Evolutionary conservation across 2,113 vertebrate genomes (phyloP).

Genomic region (Dolichallabes microphthalmus): DNA sequence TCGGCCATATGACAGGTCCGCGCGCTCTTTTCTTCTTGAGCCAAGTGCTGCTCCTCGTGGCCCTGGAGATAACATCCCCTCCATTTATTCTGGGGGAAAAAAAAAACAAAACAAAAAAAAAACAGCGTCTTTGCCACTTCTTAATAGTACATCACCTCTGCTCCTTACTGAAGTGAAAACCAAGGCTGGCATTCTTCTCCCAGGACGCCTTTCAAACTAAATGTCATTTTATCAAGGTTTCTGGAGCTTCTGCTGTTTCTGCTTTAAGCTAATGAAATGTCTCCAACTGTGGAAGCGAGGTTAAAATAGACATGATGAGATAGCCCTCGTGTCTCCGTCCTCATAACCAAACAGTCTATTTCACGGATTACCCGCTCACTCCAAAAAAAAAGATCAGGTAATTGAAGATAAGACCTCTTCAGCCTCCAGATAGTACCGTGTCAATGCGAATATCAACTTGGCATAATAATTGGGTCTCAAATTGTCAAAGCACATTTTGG

Average conservation of each 20-base stretch:
- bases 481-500: constrained; percentile 58
- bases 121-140: background rate
- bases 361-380: constrained; percentile 65
- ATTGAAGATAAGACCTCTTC: constrained; percentile 55
- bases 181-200: constrained; percentile 52
- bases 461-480: constrained; percentile 58
- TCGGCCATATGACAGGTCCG: constrained; percentile 27
- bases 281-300: constrained; percentile 47
- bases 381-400: constrained; percentile 51
- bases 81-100: constrained; percentile 10
- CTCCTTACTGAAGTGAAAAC: constrained; percentile 46
- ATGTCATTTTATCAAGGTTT: constrained; percentile 43
- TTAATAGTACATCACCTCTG: constrained; percentile 36
- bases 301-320: constrained; percentile 42
- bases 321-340: constrained; percentile 52
- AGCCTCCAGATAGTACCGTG: constrained; percentile 59
- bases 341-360: constrained; percentile 57
- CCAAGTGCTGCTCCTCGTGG: constrained; percentile 1
- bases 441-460: constrained; percentile 59
- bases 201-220: constrained; percentile 60
- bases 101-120: background rate
- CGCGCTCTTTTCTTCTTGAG: background rate
- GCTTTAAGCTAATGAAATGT: constrained; percentile 60
- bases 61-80: constrained; percentile 19
- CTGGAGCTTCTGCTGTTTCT: constrained; percentile 7